Percentiles rank a stretch among this genome's conserved stretches.
These are phyloP conservation scores for Drosophila monieri DNA, from an alignment of 2,888 invertebrate genomes.

Conservation along the genomic window DNA sequence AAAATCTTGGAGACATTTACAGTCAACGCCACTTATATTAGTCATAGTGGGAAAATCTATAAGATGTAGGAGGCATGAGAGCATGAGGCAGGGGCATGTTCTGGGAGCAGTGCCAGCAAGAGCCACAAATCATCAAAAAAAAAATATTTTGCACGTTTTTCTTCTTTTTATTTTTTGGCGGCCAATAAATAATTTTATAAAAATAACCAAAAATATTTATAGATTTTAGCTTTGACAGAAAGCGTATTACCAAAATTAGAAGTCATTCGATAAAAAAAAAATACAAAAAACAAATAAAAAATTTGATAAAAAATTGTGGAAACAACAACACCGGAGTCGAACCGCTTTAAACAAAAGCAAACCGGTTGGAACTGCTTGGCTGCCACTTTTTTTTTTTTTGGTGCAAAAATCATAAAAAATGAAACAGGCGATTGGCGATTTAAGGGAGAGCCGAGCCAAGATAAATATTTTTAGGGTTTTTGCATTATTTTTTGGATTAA, in stretches of 20 bases:
- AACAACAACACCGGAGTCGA: too few species aligned
- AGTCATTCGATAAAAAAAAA: not conserved
- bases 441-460: slow-evolving; percentile 16
- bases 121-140: slow-evolving; percentile 6
- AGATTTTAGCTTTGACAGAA: slow-evolving; percentile 14
- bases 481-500: slow-evolving; percentile 8
- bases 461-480: slow-evolving; percentile 15
- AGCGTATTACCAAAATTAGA: slow-evolving; percentile 38
- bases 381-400: slow-evolving; percentile 30
- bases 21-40: slow-evolving; percentile 5
- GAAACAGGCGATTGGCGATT: slow-evolving; percentile 7
- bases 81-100: slow-evolving; percentile 38
- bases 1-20: slow-evolving; percentile 1
- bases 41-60: slow-evolving; percentile 17
- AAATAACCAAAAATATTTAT: slow-evolving; percentile 32
- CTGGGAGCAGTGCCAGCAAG: slow-evolving; percentile 32
- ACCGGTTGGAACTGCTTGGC: slow-evolving; percentile 47
- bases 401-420: slow-evolving; percentile 33
- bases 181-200: slow-evolving; percentile 40
- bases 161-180: slow-evolving; percentile 32
- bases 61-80: not conserved
- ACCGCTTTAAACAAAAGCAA: slow-evolving; percentile 45
- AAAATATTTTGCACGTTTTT: slow-evolving; percentile 41
- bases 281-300: slow-evolving; percentile 16
- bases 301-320: slow-evolving; percentile 6